Base-by-base conservation (phyloP, 92 coral and sea anemone genomes). In the Diadumene lineata region DNA sequence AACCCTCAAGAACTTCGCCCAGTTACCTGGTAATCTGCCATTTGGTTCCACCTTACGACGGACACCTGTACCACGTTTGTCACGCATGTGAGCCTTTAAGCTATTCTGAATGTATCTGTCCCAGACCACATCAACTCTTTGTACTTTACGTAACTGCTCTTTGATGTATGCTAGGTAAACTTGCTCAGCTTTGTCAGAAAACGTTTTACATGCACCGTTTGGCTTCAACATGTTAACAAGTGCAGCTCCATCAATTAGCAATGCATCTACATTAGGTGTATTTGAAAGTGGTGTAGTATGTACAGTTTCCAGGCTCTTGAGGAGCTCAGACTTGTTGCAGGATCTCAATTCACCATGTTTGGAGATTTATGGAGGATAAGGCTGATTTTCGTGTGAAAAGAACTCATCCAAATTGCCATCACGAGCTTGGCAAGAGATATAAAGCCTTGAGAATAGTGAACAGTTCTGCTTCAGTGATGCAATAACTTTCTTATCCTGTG, bases 171-270 rank as follows among this genome's bases (percentile, higher is more conserved):
- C 87, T 53, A 83, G 85, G 53, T 83, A 86, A 10, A 83, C 85
- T 7, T 31, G 11, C 67, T 73, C 70, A 24, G 87, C 77, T 74
- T 83, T 80, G 60, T 86, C 92, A 38, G 86, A 65, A 43, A 90
- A 89, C 51, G 83, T 90, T 83, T 34, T 80, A 2, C 80, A 80
- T 27, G 87, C 27, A 28, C 92, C 89, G n/a, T n/a, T n/a, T 64
- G 92, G 96, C 69, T 76, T 86, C 38, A 83, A 77, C 89, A 86
- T 90, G 64, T 90, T 86, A 0, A 86, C 91, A 16, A 80, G 79
- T 0, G 89, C 89, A 25, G 96, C 89, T 46, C 89, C 92, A 25
- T 83, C 89, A 2, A 86, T 62, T 32, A 86, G 28, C 25, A 90
- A n/a, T 7, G 56, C 80, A 17, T 86, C 89, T 19, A 86, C 86